Conservation (phyloP, 2,113 vertebrate species). For the Grammomys dolichurus region DNA sequence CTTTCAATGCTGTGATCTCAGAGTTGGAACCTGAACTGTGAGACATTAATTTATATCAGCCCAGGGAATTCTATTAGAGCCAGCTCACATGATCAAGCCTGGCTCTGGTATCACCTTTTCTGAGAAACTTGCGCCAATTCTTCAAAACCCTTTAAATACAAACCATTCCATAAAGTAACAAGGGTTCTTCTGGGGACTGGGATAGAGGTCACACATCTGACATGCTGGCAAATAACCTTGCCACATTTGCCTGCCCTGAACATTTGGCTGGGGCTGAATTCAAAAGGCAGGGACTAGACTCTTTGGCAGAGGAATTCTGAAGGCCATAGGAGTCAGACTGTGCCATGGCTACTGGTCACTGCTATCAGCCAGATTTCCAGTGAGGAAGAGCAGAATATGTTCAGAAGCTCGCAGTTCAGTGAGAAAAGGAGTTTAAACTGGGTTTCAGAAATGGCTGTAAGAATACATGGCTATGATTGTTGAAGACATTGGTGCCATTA, state of each 20-base stretch:
- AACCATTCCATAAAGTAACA: not conserved
- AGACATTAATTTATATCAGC: not conserved
- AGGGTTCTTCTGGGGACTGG: not conserved
- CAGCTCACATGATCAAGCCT: not conserved
- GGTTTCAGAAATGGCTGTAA: not conserved
- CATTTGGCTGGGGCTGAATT: not conserved
- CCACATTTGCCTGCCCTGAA: not conserved
- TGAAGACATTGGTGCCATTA: not conserved
- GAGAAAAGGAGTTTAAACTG: not conserved
- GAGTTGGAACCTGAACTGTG: not conserved
- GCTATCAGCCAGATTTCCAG: not conserved
- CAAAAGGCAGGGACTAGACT: not conserved
- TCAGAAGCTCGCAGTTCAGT: not conserved
- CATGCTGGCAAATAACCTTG: not conserved
- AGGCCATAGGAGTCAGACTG: not conserved
- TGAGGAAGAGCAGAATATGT: not conserved
- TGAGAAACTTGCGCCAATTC: not conserved
- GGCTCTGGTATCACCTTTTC: not conserved
- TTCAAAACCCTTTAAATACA: not conserved
- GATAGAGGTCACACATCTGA: not conserved
- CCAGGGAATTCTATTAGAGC: not conserved
- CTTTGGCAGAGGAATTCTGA: not conserved
- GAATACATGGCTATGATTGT: not conserved
- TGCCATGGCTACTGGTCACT: not conserved
- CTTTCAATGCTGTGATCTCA: not conserved